Evolutionary conservation across 2,113 vertebrate genomes (phyloP), one percentile per base, ranked within the genome.

Genomic region (Trematomus loennbergii): DNA sequence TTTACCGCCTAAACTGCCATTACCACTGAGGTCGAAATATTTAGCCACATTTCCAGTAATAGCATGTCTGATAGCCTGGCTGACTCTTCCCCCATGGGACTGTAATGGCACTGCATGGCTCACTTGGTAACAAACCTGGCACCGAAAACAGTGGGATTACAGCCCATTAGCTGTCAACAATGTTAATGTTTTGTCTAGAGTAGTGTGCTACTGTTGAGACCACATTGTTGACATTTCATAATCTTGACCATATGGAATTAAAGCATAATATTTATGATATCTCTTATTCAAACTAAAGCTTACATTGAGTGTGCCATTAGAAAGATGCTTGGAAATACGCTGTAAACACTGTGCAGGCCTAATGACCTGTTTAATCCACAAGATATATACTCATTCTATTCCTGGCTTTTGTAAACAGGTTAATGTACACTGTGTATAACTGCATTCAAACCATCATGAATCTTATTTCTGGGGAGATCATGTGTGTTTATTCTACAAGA

Each of bases 1-100:
- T 82, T 88, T 79, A 10, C 18, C 79, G 61, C 62, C 61, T 73
- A 77, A 83, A 88, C 80, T 85, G 17, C 52, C 60, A 57, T 77
- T 79, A 65, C 29, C 4, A 18, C 46, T 2, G 18, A 68, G 18
- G 52, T 36, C 74, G 1, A 81, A 76, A 63, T 45, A 66, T 79
- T 78, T 63, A 49, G 70, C 73, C 2, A 62, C 57, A 87, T 82
- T 81, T 70, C 60, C 81, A 20, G 64, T 84, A 79, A 83, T 58
- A 36, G 74, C 17, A 25, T 17, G 17, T 77, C 62, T 78, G 64
- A 84, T 74, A 76, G 81, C 59, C 29, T 57, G 74, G 16, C 70
- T 65, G 64, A 18, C 53, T 72, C 18, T 36, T 20, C 18, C 25
- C 87, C 71, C 1, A 0, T 13, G 75, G 73, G 75, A 85, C 72